phyloP scores from a whole-genome alignment of 2,888 invertebrate species.

The Apoderus coryli region DNA sequence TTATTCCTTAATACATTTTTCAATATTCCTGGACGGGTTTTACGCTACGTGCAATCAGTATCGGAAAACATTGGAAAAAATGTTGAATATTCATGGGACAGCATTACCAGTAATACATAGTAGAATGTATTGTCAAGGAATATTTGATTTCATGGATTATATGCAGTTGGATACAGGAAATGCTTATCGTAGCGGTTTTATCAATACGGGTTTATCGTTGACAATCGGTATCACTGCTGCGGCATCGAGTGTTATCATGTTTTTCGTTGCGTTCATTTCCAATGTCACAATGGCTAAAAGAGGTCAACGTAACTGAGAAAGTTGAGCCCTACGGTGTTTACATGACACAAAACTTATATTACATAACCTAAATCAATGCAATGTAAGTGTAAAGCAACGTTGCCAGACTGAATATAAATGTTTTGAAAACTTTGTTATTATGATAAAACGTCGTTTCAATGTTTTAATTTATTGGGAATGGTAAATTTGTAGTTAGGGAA shows the following conservation, averaged over 20 bases:
- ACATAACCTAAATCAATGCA: no score
- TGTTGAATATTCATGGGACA: constrained; percentile 39
- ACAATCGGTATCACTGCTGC: constrained; percentile 48
- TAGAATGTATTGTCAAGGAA: constrained; percentile 55
- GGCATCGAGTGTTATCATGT: constrained; percentile 28
- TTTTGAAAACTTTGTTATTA: no score
- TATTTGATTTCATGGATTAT: constrained; percentile 76
- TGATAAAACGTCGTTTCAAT: no score
- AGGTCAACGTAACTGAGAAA: no score
- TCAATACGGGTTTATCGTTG: constrained; percentile 57
- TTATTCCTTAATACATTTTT: constrained; percentile 52
- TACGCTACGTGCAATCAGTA: constrained; percentile 64
- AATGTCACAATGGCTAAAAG: constrained; percentile 25
- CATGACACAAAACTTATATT: no score
- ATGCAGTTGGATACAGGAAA: constrained; percentile 51
- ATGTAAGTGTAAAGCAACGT: no score
- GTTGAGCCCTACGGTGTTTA: no score
- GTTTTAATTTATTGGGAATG: no score
- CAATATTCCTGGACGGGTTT: constrained; percentile 58
- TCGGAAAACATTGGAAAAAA: constrained; percentile 47
- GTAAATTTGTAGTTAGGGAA: no score
- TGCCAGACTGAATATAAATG: no score
- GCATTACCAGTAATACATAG: constrained; percentile 45
- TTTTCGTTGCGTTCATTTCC: constrained; percentile 23
- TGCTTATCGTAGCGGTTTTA: constrained; percentile 47